phyloP scores from a whole-genome alignment of 1,140 invertebrate genomes.

The Paraescarpia echinospica region DNA sequence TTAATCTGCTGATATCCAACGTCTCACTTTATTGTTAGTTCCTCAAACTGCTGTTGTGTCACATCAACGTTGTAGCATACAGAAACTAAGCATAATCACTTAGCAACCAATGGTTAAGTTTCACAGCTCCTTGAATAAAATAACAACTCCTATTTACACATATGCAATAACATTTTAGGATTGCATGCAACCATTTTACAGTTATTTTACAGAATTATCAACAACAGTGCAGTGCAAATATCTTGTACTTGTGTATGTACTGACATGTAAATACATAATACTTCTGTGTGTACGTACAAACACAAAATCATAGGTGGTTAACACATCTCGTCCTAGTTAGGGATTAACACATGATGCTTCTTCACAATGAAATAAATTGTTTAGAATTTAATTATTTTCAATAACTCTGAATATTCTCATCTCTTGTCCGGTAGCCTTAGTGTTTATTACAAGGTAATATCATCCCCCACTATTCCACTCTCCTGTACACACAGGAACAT shows the following conservation, averaged over 20 bases:
- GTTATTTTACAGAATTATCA: not conserved
- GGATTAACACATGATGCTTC: not conserved
- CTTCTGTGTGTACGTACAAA: not conserved
- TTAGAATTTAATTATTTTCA: not conserved
- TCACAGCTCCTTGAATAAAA: not conserved
- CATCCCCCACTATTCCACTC: not conserved
- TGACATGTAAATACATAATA: not conserved
- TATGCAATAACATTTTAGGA: not conserved
- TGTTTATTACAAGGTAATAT: not conserved
- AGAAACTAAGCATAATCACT: not conserved
- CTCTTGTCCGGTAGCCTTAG: not conserved
- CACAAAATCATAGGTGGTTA: not conserved
- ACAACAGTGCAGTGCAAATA: not conserved
- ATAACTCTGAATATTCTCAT: not conserved
- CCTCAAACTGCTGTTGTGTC: not conserved
- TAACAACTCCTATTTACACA: not conserved
- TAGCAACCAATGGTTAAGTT: not conserved
- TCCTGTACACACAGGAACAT: not conserved
- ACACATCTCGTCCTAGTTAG: not conserved
- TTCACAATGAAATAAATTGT: not conserved
- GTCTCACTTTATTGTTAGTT: not conserved
- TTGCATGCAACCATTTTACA: not conserved
- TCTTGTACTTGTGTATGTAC: not conserved
- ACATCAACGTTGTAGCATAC: not conserved
- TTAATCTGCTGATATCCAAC: not conserved